These are phyloP conservation scores for Tetragonula clypearis DNA, from an alignment of 1,140 invertebrate species.

Conservation along the genomic window DNA sequence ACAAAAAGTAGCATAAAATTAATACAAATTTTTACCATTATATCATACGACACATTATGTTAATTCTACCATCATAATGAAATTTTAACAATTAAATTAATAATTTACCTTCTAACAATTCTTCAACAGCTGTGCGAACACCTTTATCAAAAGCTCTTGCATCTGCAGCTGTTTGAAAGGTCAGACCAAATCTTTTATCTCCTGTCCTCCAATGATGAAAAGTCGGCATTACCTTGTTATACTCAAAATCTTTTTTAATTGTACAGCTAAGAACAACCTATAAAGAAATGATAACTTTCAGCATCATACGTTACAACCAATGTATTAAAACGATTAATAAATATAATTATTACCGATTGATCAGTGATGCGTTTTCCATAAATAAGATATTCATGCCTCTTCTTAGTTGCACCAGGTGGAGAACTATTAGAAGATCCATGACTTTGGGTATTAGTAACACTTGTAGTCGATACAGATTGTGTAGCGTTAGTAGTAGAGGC, in stretches of 20 bases:
- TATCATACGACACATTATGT: not conserved
- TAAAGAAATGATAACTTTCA: slow-evolving; percentile 56
- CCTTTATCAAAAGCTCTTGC: slow-evolving; percentile 97
- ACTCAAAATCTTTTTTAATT: slow-evolving; percentile 97
- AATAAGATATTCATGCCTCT: slow-evolving; percentile 93
- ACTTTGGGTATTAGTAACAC: slow-evolving; percentile 56
- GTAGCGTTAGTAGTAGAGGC: slow-evolving; percentile 65
- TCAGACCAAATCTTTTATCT: slow-evolving; percentile 96
- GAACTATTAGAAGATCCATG: slow-evolving; percentile 75
- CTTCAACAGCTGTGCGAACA: slow-evolving; percentile 93
- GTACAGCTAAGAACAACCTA: slow-evolving; percentile 97
- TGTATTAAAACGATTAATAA: not conserved
- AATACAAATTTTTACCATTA: slow-evolving; percentile 6
- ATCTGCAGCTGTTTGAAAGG: slow-evolving; percentile 96
- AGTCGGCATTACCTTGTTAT: slow-evolving; percentile 98
- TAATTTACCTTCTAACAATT: slow-evolving; percentile 92
- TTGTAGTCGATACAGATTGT: slow-evolving; percentile 65
- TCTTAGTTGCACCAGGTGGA: slow-evolving; percentile 77
- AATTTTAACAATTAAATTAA: slow-evolving; percentile 5
- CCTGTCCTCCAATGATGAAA: slow-evolving; percentile 99
- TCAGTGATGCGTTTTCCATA: slow-evolving; percentile 95
- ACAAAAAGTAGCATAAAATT: slow-evolving; percentile 61
- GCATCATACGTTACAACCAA: not conserved
- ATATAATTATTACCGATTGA: slow-evolving; percentile 86
- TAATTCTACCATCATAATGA: not conserved